phyloP scores from a whole-genome alignment of 2,113 vertebrate species.

The Gymnocephalus cernua region DNA sequence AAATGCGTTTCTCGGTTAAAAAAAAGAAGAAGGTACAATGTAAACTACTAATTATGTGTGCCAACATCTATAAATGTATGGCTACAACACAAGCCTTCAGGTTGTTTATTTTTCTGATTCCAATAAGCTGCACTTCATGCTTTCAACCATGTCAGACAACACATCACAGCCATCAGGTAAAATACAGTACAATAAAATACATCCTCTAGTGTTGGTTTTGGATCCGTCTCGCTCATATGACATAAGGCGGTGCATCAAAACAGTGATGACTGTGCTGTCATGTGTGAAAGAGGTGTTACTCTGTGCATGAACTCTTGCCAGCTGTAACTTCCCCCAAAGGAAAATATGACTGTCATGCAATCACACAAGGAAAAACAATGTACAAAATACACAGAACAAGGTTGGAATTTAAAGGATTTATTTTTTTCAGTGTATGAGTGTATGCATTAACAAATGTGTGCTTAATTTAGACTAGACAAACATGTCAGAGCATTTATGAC shows the following conservation, averaged over 20 bases:
- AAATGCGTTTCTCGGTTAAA: neutral
- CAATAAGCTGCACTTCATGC: conserved; percentile 10
- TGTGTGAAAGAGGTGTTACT: conserved; percentile 1
- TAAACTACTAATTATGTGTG: neutral
- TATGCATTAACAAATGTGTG: conserved; percentile 43
- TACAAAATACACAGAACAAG: neutral
- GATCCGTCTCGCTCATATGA: conserved; percentile 3
- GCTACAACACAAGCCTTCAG: conserved; percentile 23
- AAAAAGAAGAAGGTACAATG: neutral
- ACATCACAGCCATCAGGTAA: conserved; percentile 55
- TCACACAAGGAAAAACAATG: neutral
- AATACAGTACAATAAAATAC: conserved; percentile 28
- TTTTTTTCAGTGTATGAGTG: conserved; percentile 53
- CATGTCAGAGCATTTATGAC: conserved; percentile 29
- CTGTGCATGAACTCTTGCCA: conserved; percentile 6
- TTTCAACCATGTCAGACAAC: conserved; percentile 35
- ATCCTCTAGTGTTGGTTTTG: conserved; percentile 50
- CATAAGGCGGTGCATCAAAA: conserved; percentile 6
- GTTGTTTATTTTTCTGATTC: conserved; percentile 37
- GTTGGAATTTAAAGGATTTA: conserved; percentile 39
- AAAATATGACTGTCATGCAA: conserved; percentile 41
- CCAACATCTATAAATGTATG: conserved; percentile 14
- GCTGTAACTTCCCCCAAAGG: neutral
- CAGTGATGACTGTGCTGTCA: conserved; percentile 26
- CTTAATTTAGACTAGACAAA: conserved; percentile 28